A percentile compares a stretch with the other conserved stretches of the same genome.
phyloP scores from a whole-genome alignment of 2,888 invertebrate genomes.

The Pandemis cinnamomeana region DNA sequence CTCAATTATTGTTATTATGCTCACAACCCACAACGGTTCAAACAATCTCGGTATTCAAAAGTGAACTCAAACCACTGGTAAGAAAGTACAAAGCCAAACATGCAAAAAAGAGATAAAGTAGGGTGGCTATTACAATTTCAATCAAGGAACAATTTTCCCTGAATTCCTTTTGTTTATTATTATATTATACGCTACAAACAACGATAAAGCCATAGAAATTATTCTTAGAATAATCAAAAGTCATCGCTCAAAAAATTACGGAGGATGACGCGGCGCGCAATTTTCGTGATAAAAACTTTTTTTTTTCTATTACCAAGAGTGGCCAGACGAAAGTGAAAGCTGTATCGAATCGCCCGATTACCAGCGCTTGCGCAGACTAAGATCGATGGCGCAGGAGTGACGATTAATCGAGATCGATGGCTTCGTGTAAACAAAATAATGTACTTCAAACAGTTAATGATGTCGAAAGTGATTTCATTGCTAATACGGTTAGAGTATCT shows the following conservation, averaged over 20 bases:
- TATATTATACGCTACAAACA: no score
- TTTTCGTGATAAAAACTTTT: constrained; percentile 12
- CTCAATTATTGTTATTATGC: background rate
- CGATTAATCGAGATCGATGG: constrained; percentile 16
- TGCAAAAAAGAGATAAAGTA: no score
- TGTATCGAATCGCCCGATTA: constrained; percentile 11
- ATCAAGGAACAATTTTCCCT: no score
- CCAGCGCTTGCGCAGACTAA: constrained; percentile 10
- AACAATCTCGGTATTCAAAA: no score
- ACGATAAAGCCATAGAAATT: background rate
- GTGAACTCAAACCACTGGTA: no score
- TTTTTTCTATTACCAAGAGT: constrained; percentile 4
- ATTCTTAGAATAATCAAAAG: background rate
- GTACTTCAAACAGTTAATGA: constrained; percentile 2
- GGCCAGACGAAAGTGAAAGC: constrained; percentile 26
- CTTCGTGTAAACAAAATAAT: constrained; percentile 5
- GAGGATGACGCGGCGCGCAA: constrained; percentile 11
- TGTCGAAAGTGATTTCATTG: constrained; percentile 4
- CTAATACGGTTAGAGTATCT: background rate
- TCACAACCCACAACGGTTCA: background rate
- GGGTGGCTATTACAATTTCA: no score
- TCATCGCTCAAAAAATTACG: constrained; percentile 3
- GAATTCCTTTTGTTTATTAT: no score
- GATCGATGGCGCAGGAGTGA: constrained; percentile 12
- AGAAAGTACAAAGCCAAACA: no score